phyloP scores from a whole-genome alignment of 2,113 vertebrate genomes.

The Procavia capensis region DNA sequence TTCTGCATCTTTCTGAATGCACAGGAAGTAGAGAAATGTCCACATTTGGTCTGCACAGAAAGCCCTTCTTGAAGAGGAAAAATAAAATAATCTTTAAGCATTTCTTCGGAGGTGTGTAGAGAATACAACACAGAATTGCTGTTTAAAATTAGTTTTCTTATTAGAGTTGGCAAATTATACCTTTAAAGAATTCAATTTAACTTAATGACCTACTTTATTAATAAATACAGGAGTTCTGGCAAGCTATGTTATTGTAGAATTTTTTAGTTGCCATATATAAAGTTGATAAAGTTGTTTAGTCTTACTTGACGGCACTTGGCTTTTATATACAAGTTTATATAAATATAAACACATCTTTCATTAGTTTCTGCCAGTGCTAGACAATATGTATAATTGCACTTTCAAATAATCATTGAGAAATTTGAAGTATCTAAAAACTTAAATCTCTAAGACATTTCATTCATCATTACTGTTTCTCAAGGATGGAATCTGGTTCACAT shows the following conservation, averaged over 20 bases:
- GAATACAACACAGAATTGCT: not conserved
- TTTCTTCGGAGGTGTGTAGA: not conserved
- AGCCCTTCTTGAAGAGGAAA: not conserved
- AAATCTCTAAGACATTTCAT: not conserved
- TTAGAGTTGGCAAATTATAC: slow-evolving; percentile 47
- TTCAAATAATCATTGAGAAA: not conserved
- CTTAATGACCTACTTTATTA: not conserved
- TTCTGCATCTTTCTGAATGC: not conserved
- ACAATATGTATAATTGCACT: not conserved
- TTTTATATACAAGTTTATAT: not conserved
- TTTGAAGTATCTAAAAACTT: not conserved
- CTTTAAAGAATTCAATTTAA: slow-evolving; percentile 25
- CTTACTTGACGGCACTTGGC: no score
- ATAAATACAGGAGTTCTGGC: slow-evolving; percentile 27
- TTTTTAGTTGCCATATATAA: not conserved
- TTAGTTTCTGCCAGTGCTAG: rapidly evolving
- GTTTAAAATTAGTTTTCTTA: slow-evolving; percentile 45
- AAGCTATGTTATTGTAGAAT: not conserved
- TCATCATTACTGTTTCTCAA: not conserved
- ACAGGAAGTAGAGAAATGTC: not conserved
- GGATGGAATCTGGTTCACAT: not conserved
- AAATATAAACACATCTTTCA: not conserved
- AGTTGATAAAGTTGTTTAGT: slow-evolving; percentile 33
- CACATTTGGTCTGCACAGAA: not conserved
- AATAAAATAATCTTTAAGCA: not conserved